Conservation (phyloP, 2,888 invertebrate genomes). For the Apeira syringaria region DNA sequence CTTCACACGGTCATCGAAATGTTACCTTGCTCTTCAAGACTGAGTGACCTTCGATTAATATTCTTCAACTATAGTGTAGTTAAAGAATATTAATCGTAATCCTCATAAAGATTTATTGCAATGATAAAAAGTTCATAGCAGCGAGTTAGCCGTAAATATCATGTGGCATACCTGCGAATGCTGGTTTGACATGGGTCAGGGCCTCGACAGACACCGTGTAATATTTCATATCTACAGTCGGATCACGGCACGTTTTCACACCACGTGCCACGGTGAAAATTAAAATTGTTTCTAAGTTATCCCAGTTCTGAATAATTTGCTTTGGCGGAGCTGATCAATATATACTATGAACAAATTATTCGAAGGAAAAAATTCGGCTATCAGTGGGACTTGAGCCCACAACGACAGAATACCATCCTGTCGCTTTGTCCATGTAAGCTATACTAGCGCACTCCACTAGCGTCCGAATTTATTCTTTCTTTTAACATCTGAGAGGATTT, state of each 20-base stretch:
- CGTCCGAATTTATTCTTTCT: no score
- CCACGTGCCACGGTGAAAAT: constrained; percentile 67
- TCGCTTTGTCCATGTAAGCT: no score
- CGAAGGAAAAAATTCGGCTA: no score
- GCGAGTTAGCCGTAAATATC: constrained; percentile 76
- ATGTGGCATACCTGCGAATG: constrained; percentile 77
- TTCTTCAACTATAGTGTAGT: constrained; percentile 54
- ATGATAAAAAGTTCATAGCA: constrained; percentile 75
- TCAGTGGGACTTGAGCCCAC: no score
- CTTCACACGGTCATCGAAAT: no score
- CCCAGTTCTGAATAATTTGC: constrained; percentile 52
- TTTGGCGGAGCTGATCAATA: constrained; percentile 25
- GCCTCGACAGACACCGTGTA: constrained; percentile 55
- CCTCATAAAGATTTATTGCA: constrained; percentile 77
- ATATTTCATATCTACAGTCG: constrained; percentile 74
- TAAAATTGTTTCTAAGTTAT: constrained; percentile 62
- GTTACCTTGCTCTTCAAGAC: no score
- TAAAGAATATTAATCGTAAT: no score
- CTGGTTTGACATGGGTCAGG: constrained; percentile 80
- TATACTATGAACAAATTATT: no score
- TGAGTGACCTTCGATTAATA: constrained; percentile 42
- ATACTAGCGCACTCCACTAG: no score
- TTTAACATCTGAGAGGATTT: no score
- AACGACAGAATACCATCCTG: no score
- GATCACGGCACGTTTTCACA: constrained; percentile 65